A percentile compares a stretch with the other conserved stretches of the same genome.
phyloP scores from a whole-genome alignment of 2,113 vertebrate genomes.

The Gasterosteus nipponicus region DNA sequence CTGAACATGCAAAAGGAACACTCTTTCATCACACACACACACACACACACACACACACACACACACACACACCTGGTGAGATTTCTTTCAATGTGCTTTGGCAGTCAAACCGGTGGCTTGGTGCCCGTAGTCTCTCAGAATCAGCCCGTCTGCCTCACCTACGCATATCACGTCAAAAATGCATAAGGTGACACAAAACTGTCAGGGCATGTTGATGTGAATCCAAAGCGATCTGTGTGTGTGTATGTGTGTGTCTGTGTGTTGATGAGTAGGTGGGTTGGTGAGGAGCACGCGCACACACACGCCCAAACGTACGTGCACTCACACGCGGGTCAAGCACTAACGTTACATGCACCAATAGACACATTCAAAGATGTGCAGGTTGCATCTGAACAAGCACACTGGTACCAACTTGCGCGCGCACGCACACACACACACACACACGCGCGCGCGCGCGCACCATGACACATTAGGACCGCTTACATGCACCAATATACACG shows the following conservation, averaged over 20 bases:
- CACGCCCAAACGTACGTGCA: background rate
- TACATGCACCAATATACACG: background rate
- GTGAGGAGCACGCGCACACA: slow-evolving; percentile 17
- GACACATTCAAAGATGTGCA: background rate
- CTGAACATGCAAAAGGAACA: slow-evolving; percentile 35
- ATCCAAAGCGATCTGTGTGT: slow-evolving; percentile 56
- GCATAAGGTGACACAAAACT: slow-evolving; percentile 77
- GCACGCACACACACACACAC: background rate
- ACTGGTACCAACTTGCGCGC: background rate
- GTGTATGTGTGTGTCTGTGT: slow-evolving; percentile 5
- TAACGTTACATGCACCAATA: background rate
- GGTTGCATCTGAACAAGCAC: background rate
- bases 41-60: slow-evolving; percentile 21
- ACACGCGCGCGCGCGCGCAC: background rate
- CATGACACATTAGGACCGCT: background rate
- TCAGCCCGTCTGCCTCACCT: slow-evolving; percentile 69
- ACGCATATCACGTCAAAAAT: slow-evolving; percentile 75
- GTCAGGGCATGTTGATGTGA: slow-evolving; percentile 66
- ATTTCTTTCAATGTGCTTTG: slow-evolving; percentile 52
- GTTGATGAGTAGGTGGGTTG: slow-evolving; percentile 21
- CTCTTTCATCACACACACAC: slow-evolving; percentile 18
- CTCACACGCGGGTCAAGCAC: slow-evolving; percentile 7
- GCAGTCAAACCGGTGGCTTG: slow-evolving; percentile 60
- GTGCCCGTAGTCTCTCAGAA: slow-evolving; percentile 60
- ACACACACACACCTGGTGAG: slow-evolving; percentile 28